Evolutionary conservation across 2,113 vertebrate species (phyloP).

Genomic region (Kryptolebias marmoratus): DNA sequence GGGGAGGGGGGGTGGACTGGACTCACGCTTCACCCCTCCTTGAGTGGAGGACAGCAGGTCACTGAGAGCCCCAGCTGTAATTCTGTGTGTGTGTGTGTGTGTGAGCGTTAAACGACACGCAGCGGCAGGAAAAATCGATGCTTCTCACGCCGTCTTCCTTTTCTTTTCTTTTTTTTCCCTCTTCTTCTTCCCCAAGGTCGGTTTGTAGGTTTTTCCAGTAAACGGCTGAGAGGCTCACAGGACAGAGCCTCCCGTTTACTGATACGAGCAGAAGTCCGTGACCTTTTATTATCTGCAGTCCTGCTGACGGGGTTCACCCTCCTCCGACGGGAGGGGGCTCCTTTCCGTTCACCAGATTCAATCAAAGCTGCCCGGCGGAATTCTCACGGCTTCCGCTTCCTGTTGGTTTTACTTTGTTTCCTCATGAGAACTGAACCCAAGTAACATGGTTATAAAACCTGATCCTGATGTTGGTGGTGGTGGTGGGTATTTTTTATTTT

Average conservation of each 20-base stretch:
- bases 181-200: slow-evolving; percentile 53
- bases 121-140: slow-evolving; percentile 52
- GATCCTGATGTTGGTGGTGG: background rate
- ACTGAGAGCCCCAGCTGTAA: slow-evolving; percentile 36
- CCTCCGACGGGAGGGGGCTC: too few relatives aligned
- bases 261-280: slow-evolving; percentile 1
- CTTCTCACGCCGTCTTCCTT: slow-evolving; percentile 19
- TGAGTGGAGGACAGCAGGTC: slow-evolving; percentile 47
- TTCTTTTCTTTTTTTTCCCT: slow-evolving; percentile 3
- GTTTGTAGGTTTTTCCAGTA: slow-evolving; percentile 36
- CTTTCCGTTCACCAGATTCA: background rate
- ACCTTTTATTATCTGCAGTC: slow-evolving; percentile 6
- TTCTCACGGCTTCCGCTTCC: too few relatives aligned
- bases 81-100: slow-evolving; percentile 6
- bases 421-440: background rate
- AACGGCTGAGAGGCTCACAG: slow-evolving; percentile 18
- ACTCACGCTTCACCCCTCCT: slow-evolving; percentile 37
- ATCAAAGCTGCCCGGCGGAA: background rate
- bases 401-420: background rate
- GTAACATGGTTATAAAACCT: slow-evolving; percentile 12
- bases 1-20: background rate
- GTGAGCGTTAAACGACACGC: slow-evolving; percentile 40
- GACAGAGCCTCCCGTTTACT: slow-evolving; percentile 24
- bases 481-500: background rate
- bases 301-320: background rate